A percentile compares a stretch with the other conserved stretches of the same genome.
These are phyloP conservation scores for Trissolcus japonicus DNA, from an alignment of 2,888 invertebrate genomes.

Conservation along the genomic window DNA sequence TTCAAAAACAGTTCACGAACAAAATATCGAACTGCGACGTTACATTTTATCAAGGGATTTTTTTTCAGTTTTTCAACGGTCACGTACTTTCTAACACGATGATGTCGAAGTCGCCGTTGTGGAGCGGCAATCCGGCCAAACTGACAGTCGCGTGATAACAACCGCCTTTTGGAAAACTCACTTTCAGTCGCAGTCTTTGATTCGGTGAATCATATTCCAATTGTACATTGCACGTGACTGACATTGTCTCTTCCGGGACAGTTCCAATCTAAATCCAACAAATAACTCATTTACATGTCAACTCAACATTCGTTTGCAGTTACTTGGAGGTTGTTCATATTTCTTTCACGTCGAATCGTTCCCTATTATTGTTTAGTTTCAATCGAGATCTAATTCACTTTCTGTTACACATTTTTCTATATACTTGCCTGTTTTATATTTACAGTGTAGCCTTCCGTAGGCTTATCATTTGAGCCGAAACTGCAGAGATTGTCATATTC, in stretches of 20 bases:
- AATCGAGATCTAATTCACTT: not conserved
- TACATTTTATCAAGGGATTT: too few species aligned
- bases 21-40: not conserved
- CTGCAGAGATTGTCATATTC: slow-evolving; percentile 91
- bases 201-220: slow-evolving; percentile 88
- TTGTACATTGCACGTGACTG: slow-evolving; percentile 77
- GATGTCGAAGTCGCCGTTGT: slow-evolving; percentile 94
- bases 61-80: not conserved
- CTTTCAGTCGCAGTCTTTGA: slow-evolving; percentile 85
- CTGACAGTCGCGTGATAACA: slow-evolving; percentile 89
- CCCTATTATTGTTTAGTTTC: not conserved
- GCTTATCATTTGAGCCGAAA: slow-evolving; percentile 80
- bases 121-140: slow-evolving; percentile 85
- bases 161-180: slow-evolving; percentile 87
- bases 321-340: not conserved
- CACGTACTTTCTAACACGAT: slow-evolving; percentile 90
- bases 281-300: not conserved
- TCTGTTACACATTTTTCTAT: too few species aligned
- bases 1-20: too few species aligned
- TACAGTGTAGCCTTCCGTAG: slow-evolving; percentile 78
- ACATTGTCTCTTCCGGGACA: slow-evolving; percentile 78
- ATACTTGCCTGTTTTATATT: slow-evolving; percentile 74
- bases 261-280: slow-evolving; percentile 80
- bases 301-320: too few species aligned
- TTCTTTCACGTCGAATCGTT: too few species aligned